These are phyloP conservation scores for Leptopterna dolabrata DNA, from an alignment of 2,888 invertebrate genomes.

Conservation along the genomic window DNA sequence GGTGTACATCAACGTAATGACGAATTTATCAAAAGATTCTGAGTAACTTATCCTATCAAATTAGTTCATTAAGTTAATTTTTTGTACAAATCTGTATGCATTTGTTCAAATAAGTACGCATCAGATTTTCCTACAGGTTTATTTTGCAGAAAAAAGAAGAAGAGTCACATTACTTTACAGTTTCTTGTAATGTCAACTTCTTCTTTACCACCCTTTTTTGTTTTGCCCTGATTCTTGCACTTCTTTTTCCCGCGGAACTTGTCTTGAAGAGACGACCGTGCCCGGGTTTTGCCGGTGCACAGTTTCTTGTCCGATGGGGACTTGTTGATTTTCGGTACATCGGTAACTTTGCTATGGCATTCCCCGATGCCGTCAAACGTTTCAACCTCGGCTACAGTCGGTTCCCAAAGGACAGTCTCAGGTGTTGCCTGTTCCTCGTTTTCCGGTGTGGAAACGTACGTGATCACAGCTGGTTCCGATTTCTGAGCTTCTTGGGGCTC, in stretches of 20 bases:
- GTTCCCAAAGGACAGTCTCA: background rate
- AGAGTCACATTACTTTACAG: constrained; percentile 20
- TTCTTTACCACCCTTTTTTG: background rate
- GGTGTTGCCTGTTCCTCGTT: background rate
- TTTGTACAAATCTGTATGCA: no score
- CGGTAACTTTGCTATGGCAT: background rate
- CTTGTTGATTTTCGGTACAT: background rate
- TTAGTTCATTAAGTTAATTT: no score
- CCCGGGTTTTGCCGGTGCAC: background rate
- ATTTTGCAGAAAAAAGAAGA: background rate
- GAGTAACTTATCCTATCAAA: no score
- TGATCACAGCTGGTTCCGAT: background rate
- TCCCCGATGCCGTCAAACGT: background rate
- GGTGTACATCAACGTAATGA: no score
- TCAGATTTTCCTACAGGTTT: background rate
- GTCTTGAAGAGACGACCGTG: background rate
- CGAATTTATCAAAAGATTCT: no score
- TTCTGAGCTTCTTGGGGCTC: background rate
- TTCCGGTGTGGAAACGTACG: background rate
- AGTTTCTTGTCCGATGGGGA: background rate
- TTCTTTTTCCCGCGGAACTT: constrained; percentile 1
- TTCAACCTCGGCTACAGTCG: background rate
- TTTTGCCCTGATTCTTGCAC: background rate
- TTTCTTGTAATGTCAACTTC: background rate
- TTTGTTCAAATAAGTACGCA: no score